phyloP scores from a whole-genome alignment of 2,797 vertebrate species.

The Hemibagrus guttatus region DNA sequence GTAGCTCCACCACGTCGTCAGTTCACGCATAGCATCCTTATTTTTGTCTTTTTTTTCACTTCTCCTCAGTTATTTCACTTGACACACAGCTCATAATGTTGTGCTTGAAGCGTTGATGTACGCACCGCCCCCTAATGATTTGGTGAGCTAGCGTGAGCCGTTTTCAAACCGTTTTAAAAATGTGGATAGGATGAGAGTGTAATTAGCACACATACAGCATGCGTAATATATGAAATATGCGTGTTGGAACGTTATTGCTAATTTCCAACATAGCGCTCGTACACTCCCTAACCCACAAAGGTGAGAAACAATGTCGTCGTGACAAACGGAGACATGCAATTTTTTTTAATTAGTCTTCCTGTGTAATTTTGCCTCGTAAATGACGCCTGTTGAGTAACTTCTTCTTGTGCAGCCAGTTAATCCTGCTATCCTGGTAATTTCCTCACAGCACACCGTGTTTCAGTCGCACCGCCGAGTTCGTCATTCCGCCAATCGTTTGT shows the following conservation, averaged over 20 bases:
- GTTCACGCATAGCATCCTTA: not conserved
- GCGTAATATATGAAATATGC: not conserved
- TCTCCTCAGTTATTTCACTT: not conserved
- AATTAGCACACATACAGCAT: too few species aligned
- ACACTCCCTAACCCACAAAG: not conserved
- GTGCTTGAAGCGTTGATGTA: not conserved
- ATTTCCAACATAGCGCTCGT: not conserved
- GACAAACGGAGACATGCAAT: not conserved
- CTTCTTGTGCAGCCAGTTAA: not conserved
- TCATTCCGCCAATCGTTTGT: constrained; percentile 32
- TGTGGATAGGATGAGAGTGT: not conserved
- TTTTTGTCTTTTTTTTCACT: not conserved
- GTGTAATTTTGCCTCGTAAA: constrained; percentile 7
- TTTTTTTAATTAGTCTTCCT: not conserved
- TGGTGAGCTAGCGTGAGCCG: not conserved
- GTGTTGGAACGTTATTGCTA: not conserved
- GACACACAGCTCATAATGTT: not conserved
- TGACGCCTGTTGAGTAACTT: not conserved
- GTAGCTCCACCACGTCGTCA: not conserved
- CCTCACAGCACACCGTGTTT: constrained; percentile 21
- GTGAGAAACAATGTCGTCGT: not conserved
- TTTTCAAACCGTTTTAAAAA: not conserved
- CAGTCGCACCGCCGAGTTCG: not conserved
- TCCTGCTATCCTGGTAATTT: constrained; percentile 5
- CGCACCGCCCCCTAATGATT: not conserved